A percentile compares a stretch with the other conserved stretches of the same genome.
phyloP scores from a whole-genome alignment of 2,113 vertebrate species.

The Triplophysa siluroides region DNA sequence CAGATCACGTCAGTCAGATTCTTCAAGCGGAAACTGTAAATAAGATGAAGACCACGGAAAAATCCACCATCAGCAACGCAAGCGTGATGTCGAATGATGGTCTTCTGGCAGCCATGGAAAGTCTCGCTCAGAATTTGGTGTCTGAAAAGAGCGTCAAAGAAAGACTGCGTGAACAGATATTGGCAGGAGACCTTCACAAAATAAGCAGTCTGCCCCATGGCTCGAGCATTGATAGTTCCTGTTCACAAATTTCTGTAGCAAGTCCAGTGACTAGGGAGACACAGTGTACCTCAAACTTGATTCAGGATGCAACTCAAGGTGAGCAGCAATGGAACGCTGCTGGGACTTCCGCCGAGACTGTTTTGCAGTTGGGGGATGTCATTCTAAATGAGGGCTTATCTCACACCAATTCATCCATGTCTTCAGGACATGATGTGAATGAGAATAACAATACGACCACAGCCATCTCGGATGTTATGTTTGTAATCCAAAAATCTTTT shows the following conservation, averaged over 20 bases:
- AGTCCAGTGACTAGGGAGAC: constrained; percentile 15
- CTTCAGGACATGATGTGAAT: constrained; percentile 45
- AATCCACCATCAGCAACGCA: constrained; percentile 20
- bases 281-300: constrained; percentile 36
- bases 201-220: constrained; percentile 67
- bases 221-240: constrained; percentile 58
- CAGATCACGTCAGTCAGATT: constrained; percentile 51
- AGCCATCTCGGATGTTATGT: constrained; percentile 76
- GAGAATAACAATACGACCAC: constrained; percentile 61
- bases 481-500: constrained; percentile 84
- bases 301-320: constrained; percentile 30
- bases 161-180: constrained; percentile 80
- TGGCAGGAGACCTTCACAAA: constrained; percentile 76
- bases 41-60: constrained; percentile 55
- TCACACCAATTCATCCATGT: background rate
- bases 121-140: constrained; percentile 51
- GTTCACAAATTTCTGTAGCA: constrained; percentile 45
- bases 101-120: constrained; percentile 51
- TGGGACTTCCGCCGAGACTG: background rate
- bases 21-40: constrained; percentile 56
- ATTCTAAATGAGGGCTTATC: background rate
- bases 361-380: background rate
- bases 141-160: constrained; percentile 76
- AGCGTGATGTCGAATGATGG: constrained; percentile 49
- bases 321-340: constrained; percentile 29